Evolutionary conservation across 2,797 vertebrate genomes (phyloP), one percentile per base, ranked within the genome.

Genomic region (Champsocephalus esox): DNA sequence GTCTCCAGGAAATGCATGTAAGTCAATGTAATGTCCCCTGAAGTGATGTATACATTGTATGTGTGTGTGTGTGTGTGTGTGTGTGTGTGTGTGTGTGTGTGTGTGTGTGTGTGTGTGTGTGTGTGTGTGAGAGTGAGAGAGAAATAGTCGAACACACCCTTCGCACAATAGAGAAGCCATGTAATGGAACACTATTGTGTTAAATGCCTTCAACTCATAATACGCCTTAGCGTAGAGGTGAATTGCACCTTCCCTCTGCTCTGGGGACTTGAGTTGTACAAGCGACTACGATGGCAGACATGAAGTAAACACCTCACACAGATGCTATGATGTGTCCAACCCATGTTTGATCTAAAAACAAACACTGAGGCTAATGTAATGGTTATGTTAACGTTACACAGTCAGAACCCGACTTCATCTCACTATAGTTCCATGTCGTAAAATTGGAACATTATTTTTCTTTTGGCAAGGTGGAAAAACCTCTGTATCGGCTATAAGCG

Each of bases 401-500:
- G 41, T 50, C 38, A 55, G 75, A 43, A 32, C n/a, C 55, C 50
- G 75, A 41, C 66, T 67, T 68, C 60, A 73, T 43, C 74, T 62
- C 45, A 17, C 51, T 2, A 1, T 17, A 60, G 32, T 38, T 56
- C 60, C 51, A 64, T 55, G 71, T 70, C 32, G 64, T 24, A 13
- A 65, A 60, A 44, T 50, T 24, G 11, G 17, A 75, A 63, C 24
- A 24, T 5, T 21, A 19, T 51, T 70, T 65, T 74, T 41, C 46
- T 75, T 2, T 17, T 17, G 34, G 28, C 55, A 11, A 44, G 49
- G 41, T 1, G 21, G 50, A 65, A 73, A 72, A 59, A 46, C 8
- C 28, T 77, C 48, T 32, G 32, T 70, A 64, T 3, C 32, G 58
- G 75, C 67, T 79, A 77, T 80, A 71, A 85, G 69, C 68, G 24